These are phyloP conservation scores for Phania funesta DNA, from an alignment of 2,888 invertebrate species.

Conservation along the genomic window DNA sequence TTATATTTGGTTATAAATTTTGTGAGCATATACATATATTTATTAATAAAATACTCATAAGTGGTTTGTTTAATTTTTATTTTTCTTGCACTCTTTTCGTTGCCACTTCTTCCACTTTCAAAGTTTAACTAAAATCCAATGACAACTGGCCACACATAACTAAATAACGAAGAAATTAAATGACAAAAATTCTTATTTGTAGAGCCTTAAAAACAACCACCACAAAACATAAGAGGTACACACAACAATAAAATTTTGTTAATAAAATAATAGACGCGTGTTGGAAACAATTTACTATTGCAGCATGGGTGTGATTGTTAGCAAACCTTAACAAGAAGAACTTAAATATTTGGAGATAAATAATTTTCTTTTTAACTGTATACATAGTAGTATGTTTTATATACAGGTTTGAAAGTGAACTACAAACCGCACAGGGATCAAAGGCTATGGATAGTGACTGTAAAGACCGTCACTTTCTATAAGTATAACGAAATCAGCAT, in stretches of 20 bases:
- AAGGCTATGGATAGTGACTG: no score
- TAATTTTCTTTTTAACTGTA: neutral
- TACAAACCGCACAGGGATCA: no score
- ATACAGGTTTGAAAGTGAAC: no score
- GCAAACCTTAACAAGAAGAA: neutral
- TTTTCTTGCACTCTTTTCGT: neutral
- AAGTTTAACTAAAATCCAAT: neutral
- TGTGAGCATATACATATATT: neutral
- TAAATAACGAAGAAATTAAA: neutral
- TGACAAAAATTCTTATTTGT: conserved; percentile 29
- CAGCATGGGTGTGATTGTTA: neutral
- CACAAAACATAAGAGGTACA: conserved; percentile 48
- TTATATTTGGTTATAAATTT: neutral
- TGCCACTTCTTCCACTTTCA: conserved; percentile 4
- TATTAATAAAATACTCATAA: neutral
- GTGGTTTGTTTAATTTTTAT: neutral
- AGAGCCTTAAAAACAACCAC: conserved; percentile 43
- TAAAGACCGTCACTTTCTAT: no score
- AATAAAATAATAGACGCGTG: conserved; percentile 35
- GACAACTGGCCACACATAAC: conserved; percentile 13
- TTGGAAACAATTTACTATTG: conserved; percentile 8
- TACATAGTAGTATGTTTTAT: no score
- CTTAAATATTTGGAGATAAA: neutral
- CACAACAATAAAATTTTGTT: conserved; percentile 29
- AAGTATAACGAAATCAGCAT: no score